These are phyloP conservation scores for Aquatica leii DNA, from an alignment of 2,888 invertebrate species.

Conservation along the genomic window DNA sequence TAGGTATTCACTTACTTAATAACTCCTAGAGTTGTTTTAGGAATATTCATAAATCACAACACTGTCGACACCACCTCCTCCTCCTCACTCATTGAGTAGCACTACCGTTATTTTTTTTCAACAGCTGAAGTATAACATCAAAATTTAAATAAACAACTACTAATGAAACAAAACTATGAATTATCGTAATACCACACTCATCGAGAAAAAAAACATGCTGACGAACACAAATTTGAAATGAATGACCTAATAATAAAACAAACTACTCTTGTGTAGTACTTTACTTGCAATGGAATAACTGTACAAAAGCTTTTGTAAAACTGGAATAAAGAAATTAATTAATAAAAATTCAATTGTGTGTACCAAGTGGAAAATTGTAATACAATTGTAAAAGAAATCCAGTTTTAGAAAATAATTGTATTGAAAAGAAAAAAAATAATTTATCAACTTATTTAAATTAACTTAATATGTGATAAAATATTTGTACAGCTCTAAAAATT, in stretches of 20 bases:
- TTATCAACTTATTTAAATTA: conserved; percentile 29
- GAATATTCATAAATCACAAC: too few species aligned
- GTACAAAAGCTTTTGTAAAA: conserved; percentile 30
- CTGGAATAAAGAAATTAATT: conserved; percentile 17
- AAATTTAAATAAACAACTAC: too few species aligned
- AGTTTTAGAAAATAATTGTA: background rate
- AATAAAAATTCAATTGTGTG: conserved; percentile 14
- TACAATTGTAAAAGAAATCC: conserved; percentile 11
- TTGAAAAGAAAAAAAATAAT: conserved; percentile 22
- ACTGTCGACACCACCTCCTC: too few species aligned
- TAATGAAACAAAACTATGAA: too few species aligned
- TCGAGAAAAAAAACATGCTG: conserved; percentile 16
- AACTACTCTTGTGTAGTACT: conserved; percentile 22
- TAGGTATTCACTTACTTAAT: too few species aligned
- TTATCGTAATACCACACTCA: background rate
- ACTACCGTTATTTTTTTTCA: too few species aligned
- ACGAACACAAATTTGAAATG: conserved; percentile 7
- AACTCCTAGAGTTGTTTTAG: too few species aligned
- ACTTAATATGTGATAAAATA: conserved; percentile 52
- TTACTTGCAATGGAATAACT: conserved; percentile 35
- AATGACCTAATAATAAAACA: conserved; percentile 27
- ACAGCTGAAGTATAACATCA: too few species aligned
- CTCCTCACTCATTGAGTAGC: too few species aligned
- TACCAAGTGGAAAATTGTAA: conserved; percentile 5
- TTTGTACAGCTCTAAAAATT: conserved; percentile 59